Evolutionary conservation across 2,113 vertebrate species (phyloP), one percentile per base, ranked within the genome.

Genomic region (Bucco capensis): DNA sequence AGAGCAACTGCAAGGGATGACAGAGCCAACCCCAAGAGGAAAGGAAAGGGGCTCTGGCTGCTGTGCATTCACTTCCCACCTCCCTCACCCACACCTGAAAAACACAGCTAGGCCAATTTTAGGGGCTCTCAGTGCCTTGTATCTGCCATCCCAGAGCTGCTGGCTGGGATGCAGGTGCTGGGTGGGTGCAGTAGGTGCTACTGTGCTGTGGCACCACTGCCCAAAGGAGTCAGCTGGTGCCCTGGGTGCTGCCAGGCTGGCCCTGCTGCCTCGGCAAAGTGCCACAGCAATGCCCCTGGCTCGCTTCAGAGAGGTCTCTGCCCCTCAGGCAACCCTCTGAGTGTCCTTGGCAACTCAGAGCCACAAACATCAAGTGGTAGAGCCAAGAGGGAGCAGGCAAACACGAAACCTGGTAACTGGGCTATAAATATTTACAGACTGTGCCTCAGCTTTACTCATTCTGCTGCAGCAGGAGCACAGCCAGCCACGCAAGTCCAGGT

Each of bases 341-440:
- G 82, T 78, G 93, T 57, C 94, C 92, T 64, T 94, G 92, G 94
- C 88, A 95, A 89, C 90, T 49, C 60, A 21, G 79, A 75, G 70
- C 79, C 83, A 83, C 90, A 94, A 93, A 93, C 85, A 90, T 2
- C 64, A 5, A 50, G 90, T 0, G 54, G 69, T 8, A 10, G 69
- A 94, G 93, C 75, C 85, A 84, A 57, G 77, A 70, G 40, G 71
- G 74, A 65, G 61, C 10, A 2, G 89, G 84, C 91, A 86, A 74
- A 73, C 40, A 7, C 0, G 88, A 89, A 91, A 89, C 94, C 94
- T 92, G 94, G 93, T 91, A 96, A 94, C 95, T 72, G 87, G 37
- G 31, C 22, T 73, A 24, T 95, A 94, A 96, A 94, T 95, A 96
- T 96, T 95, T 94, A 92, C 86, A 51, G 0, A 0, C 62, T 19